A percentile compares a stretch with the other conserved stretches of the same genome.
Evolutionary conservation across 1,140 invertebrate genomes (phyloP).

Genomic region (Drepana arcuata): DNA sequence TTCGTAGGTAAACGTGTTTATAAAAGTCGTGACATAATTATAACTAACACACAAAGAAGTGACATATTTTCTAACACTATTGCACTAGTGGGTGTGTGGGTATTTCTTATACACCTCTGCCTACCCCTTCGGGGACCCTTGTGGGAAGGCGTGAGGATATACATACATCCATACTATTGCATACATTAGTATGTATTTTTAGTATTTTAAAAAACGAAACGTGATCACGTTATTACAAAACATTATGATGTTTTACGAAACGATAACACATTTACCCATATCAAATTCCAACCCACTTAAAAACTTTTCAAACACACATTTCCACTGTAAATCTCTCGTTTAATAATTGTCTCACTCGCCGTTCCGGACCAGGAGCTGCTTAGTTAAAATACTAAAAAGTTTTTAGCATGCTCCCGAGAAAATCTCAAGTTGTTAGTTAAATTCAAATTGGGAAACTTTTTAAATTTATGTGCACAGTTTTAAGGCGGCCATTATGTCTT

Average conservation of each 20-base stretch:
- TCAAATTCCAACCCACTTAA: neutral
- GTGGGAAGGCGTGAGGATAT: neutral
- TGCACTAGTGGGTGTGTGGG: no score
- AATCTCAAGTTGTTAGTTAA: slow-evolving; percentile 58
- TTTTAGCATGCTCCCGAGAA: slow-evolving; percentile 39
- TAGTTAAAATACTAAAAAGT: slow-evolving; percentile 30
- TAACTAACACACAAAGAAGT: no score
- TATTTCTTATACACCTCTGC: no score
- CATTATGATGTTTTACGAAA: neutral
- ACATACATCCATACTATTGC: neutral
- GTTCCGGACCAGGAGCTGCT: slow-evolving; percentile 11
- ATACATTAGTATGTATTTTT: neutral
- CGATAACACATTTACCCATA: neutral
- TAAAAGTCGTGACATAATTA: no score
- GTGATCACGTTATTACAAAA: neutral
- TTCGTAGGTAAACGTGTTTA: no score
- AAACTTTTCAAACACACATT: slow-evolving; percentile 11
- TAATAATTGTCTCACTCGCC: slow-evolving; percentile 17
- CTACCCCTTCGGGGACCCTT: no score
- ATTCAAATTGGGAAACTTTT: slow-evolving; percentile 61
- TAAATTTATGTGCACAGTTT: slow-evolving; percentile 57
- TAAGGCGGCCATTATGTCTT: slow-evolving; percentile 49
- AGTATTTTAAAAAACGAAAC: neutral
- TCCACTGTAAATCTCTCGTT: slow-evolving; percentile 14
- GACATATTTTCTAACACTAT: no score